Percentiles rank a stretch among this genome's conserved stretches.
Evolutionary conservation across 2,113 vertebrate species (phyloP).

Genomic region (Pedionomus torquatus): DNA sequence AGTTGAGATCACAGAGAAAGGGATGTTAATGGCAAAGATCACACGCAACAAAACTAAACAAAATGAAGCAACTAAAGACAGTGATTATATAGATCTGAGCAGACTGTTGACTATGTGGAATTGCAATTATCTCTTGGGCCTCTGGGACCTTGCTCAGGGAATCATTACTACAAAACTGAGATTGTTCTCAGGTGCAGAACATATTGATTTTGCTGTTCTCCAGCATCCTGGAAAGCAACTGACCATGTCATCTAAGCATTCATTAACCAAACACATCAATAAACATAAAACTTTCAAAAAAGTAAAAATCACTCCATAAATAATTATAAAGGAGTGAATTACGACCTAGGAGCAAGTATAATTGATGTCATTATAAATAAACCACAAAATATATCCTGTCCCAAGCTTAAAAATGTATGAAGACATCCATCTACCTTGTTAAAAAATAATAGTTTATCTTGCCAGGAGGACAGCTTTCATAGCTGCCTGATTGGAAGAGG

Average conservation of each 20-base stretch:
- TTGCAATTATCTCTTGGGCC: constrained; percentile 38
- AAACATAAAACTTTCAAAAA: constrained; percentile 66
- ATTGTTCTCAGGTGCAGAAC: constrained; percentile 59
- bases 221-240: constrained; percentile 54
- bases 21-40: constrained; percentile 52
- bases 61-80: constrained; percentile 60
- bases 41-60: constrained; percentile 43
- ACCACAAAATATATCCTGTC: constrained; percentile 61
- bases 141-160: constrained; percentile 34
- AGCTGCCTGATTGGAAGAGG: constrained; percentile 55
- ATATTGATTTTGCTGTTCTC: constrained; percentile 68
- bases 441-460: constrained; percentile 66
- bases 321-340: constrained; percentile 69
- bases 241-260: constrained; percentile 58
- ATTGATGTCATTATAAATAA: constrained; percentile 69
- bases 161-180: constrained; percentile 60
- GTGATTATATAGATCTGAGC: constrained; percentile 57
- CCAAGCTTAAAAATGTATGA: constrained; percentile 62
- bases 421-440: constrained; percentile 62
- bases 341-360: constrained; percentile 52
- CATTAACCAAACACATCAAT: constrained; percentile 67
- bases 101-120: constrained; percentile 47
- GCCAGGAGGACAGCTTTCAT: constrained; percentile 57
- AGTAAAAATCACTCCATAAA: constrained; percentile 69
- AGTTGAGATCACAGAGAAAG: constrained; percentile 9